A percentile compares a stretch with the other conserved stretches of the same genome.
These are phyloP conservation scores for Idris sp. DNA, from an alignment of 1,140 invertebrate genomes.

Conservation along the genomic window DNA sequence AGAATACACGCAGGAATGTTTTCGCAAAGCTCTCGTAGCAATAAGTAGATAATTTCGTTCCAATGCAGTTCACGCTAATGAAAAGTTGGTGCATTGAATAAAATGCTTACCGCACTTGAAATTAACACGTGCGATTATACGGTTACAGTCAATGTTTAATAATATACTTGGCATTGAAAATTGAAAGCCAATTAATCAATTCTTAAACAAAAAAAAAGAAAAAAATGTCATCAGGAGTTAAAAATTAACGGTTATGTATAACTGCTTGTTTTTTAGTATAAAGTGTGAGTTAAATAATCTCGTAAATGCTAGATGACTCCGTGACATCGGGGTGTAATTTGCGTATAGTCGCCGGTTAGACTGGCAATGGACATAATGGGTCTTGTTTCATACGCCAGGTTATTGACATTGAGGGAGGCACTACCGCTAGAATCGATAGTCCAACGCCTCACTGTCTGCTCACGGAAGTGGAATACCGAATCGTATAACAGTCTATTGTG, in stretches of 20 bases:
- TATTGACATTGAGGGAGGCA: constrained; percentile 58
- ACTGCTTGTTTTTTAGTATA: background rate
- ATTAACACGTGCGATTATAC: constrained; percentile 3
- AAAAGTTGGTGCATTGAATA: constrained; percentile 14
- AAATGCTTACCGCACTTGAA: background rate
- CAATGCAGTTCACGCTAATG: constrained; percentile 21
- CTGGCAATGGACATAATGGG: constrained; percentile 44
- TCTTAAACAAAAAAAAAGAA: too few relatives aligned
- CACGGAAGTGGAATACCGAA: constrained; percentile 59
- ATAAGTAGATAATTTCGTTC: constrained; percentile 25
- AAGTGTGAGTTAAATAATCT: constrained; percentile 37
- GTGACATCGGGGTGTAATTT: constrained; percentile 32
- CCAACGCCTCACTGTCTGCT: constrained; percentile 60
- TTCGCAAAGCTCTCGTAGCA: constrained; percentile 1
- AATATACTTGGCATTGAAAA: constrained; percentile 41
- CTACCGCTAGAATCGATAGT: constrained; percentile 53
- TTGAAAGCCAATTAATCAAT: constrained; percentile 4
- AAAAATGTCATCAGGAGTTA: too few relatives aligned
- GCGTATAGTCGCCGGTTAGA: constrained; percentile 38
- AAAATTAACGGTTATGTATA: too few relatives aligned
- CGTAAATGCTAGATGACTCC: constrained; percentile 30
- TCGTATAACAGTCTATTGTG: constrained; percentile 60
- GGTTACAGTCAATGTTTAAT: constrained; percentile 32
- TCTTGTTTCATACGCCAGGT: constrained; percentile 53
- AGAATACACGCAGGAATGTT: constrained; percentile 16